These are phyloP conservation scores for Pseudomyrmex dendroicus DNA, from an alignment of 1,140 invertebrate genomes.

Conservation along the genomic window DNA sequence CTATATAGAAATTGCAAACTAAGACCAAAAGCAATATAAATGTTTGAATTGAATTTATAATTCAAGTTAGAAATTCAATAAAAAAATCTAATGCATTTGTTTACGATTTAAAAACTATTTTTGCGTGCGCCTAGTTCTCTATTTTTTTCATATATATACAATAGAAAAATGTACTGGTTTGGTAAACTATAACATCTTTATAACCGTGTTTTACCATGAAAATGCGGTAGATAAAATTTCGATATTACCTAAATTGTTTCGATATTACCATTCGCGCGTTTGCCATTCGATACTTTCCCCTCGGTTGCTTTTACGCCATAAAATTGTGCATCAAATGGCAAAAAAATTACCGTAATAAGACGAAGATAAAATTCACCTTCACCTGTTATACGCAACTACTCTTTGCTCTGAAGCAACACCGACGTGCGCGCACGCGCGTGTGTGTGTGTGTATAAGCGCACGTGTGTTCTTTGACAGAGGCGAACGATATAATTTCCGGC, in stretches of 20 bases:
- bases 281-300: too few species aligned
- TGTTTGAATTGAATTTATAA: neutral
- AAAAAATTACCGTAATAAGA: neutral
- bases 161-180: neutral
- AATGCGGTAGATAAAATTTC: neutral
- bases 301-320: neutral
- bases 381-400: too few species aligned
- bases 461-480: slow-evolving; percentile 6
- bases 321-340: neutral
- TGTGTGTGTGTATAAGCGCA: neutral
- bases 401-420: too few species aligned
- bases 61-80: neutral
- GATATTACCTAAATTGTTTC: neutral
- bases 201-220: neutral
- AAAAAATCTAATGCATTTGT: neutral
- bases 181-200: slow-evolving; percentile 12
- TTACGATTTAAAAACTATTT: too few species aligned
- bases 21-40: neutral
- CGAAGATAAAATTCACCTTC: too few species aligned
- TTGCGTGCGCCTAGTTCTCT: too few species aligned
- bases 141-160: too few species aligned
- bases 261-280: neutral
- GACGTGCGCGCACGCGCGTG: too few species aligned
- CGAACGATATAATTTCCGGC: slow-evolving; percentile 35
- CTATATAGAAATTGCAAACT: too few species aligned